These are phyloP conservation scores for Polylopha cassiicola DNA, from an alignment of 2,888 invertebrate species.

Conservation along the genomic window DNA sequence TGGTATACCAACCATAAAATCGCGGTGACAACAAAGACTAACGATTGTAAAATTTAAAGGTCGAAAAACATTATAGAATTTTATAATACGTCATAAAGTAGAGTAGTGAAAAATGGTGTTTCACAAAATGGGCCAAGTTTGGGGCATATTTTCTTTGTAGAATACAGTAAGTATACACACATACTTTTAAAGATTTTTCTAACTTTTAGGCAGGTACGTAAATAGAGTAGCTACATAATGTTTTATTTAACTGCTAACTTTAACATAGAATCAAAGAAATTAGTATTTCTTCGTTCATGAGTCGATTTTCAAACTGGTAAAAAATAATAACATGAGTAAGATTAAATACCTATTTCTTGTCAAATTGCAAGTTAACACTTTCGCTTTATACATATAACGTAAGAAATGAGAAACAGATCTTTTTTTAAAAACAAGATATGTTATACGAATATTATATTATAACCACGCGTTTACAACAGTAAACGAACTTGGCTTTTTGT, in stretches of 20 bases:
- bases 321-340: too few relatives aligned
- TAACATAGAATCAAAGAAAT: too few relatives aligned
- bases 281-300: too few relatives aligned
- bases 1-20: constrained; percentile 51
- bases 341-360: too few relatives aligned
- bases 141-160: neutral
- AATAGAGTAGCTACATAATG: too few relatives aligned
- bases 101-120: constrained; percentile 49
- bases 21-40: constrained; percentile 51
- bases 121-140: constrained; percentile 12
- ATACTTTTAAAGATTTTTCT: too few relatives aligned
- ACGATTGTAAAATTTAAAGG: constrained; percentile 31
- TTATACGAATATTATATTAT: neutral
- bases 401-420: neutral
- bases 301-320: too few relatives aligned
- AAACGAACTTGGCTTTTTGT: constrained; percentile 11
- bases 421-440: neutral
- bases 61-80: constrained; percentile 41
- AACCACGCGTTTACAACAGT: neutral
- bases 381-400: neutral
- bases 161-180: too few relatives aligned
- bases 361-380: too few relatives aligned
- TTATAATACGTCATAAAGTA: constrained; percentile 59
- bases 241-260: too few relatives aligned
- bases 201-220: too few relatives aligned